phyloP scores from a whole-genome alignment of 2,113 vertebrate genomes.

The Lampris megalopsis region DNA sequence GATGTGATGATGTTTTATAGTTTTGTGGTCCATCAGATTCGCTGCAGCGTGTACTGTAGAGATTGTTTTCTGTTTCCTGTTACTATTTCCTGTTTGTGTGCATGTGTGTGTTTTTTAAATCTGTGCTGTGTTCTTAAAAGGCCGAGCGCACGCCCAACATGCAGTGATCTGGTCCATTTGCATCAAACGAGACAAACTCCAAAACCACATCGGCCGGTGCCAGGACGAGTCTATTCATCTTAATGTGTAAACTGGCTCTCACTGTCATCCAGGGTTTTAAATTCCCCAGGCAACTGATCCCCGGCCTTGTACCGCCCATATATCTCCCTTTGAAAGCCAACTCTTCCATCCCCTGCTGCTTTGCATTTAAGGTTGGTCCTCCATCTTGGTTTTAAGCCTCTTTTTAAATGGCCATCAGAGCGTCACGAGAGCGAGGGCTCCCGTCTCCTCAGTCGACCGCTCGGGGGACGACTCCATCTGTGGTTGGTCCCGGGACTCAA shows the following conservation, averaged over 20 bases:
- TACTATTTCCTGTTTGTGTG: too few relatives aligned
- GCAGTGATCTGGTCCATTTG: conserved; percentile 72
- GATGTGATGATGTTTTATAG: background rate
- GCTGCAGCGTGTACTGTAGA: background rate
- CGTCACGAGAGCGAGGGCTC: conserved; percentile 40
- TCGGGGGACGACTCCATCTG: conserved; percentile 63
- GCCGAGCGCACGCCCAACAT: conserved; percentile 22
- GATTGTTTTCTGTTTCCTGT: background rate
- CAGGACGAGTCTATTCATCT: conserved; percentile 76
- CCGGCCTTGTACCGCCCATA: conserved; percentile 65
- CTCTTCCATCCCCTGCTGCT: conserved; percentile 77
- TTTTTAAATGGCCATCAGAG: conserved; percentile 51
- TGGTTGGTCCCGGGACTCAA: conserved; percentile 54
- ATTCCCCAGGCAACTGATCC: conserved; percentile 80
- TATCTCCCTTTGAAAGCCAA: conserved; percentile 73
- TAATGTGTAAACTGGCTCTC: conserved; percentile 78
- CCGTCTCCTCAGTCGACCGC: conserved; percentile 27
- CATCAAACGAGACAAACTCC: conserved; percentile 73
- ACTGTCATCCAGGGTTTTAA: conserved; percentile 83
- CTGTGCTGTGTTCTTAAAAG: conserved; percentile 30
- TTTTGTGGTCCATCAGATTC: background rate
- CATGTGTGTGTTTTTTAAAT: background rate
- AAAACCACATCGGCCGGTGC: conserved; percentile 55
- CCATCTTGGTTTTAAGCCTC: conserved; percentile 67
- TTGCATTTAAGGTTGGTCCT: conserved; percentile 77